Percentiles rank a stretch among this genome's conserved stretches.
Conservation (phyloP, 2,797 vertebrate species). For the Aselliscus stoliczkanus region DNA sequence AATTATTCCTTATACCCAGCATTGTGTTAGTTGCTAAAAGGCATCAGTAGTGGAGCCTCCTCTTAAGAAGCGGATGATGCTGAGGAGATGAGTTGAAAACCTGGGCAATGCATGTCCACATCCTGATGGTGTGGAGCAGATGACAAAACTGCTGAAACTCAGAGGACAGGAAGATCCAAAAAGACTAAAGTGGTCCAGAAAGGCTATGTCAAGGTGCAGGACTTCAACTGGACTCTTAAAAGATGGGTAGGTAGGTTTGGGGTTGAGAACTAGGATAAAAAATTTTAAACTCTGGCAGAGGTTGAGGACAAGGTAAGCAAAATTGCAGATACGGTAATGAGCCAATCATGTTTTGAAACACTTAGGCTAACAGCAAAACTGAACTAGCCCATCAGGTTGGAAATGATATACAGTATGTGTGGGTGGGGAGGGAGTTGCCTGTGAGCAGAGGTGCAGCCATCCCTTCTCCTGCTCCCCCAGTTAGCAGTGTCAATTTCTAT, state of each 20-base stretch:
- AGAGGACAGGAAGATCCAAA: neutral
- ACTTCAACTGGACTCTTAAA: neutral
- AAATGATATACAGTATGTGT: neutral
- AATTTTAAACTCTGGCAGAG: neutral
- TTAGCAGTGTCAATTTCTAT: neutral
- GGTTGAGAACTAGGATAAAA: neutral
- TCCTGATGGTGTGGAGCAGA: neutral
- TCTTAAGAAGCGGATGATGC: neutral
- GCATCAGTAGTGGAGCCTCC: neutral
- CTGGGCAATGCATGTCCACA: no score
- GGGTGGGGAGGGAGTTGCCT: neutral
- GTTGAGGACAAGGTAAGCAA: neutral
- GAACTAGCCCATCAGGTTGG: neutral
- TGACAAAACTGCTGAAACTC: neutral
- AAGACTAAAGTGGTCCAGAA: neutral
- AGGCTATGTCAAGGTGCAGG: neutral
- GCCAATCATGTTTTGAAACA: neutral
- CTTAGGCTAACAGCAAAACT: neutral
- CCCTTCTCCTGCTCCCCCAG: neutral
- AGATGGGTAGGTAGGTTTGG: neutral
- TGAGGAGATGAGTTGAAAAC: neutral
- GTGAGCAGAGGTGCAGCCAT: neutral
- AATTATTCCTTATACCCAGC: neutral
- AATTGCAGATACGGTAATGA: accelerated
- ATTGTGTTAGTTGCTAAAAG: neutral